Evolutionary conservation across 2,113 vertebrate species (phyloP), one percentile per base, ranked within the genome.

Genomic region (Pelvicachromis taeniatus): DNA sequence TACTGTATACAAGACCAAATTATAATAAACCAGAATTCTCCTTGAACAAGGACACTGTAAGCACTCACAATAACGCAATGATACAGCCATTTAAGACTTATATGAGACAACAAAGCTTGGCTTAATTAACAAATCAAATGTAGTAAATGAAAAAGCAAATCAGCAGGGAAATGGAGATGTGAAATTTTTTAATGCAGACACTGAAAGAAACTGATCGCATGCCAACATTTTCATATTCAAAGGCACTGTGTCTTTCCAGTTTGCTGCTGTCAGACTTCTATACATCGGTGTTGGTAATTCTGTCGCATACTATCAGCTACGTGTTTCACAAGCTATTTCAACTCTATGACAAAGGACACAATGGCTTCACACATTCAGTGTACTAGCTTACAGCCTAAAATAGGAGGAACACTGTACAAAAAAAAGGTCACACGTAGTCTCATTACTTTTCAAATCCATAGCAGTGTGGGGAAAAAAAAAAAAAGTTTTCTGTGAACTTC

Each of bases 311-410:
- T 95, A 91, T 94, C 90, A 91, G 92, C 97, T 98, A 98, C 94
- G 92, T 95, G 70, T 97, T 97, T 97, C 97, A 97, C 96, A 97
- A 97, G 96, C 96, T 96, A 95, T 91, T 73, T 97, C 95, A 94
- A 93, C 96, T 97, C 97, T 98, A 98, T 95, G 96, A 98, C 97
- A 96, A 91, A 97, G 95, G 97, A 97, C 97, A 97, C 97, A 87
- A 96, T 95, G 93, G 94, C 97, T 91, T 97, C 97, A 97, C 97
- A 96, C 97, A 97, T 97, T 97, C 97, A 97, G 97, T 96, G 97
- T 95, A 98, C 97, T 97, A 98, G 97, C 97, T 97, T 97, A 96
- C 97, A 97, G 96, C 97, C 97, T 97, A 97, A 97, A 96, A 94
- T 80, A 92, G 77, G 82, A 94, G 78, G 84, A 92, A 94, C 93